Percentiles rank a stretch among this genome's conserved stretches.
phyloP scores from a whole-genome alignment of 2,888 invertebrate genomes.

The Idaea aversata region DNA sequence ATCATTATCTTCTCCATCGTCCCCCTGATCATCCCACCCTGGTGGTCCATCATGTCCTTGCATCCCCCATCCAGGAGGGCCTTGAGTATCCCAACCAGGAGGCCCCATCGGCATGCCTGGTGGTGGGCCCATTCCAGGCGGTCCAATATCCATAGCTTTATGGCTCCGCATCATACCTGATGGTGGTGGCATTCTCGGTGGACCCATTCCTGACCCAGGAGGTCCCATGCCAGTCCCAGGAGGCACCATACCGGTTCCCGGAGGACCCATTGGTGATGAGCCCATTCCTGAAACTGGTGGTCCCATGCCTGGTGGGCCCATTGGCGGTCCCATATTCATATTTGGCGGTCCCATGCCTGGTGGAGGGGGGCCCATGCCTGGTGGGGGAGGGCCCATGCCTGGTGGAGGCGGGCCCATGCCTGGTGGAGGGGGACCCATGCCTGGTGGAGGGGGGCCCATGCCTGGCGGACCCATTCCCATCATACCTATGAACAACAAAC shows the following conservation, averaged over 20 bases:
- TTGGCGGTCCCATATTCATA: slow-evolving; percentile 31
- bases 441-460: slow-evolving; percentile 36
- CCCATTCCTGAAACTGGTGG: slow-evolving; percentile 38
- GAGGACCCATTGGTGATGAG: slow-evolving; percentile 42
- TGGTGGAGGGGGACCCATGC: slow-evolving; percentile 38
- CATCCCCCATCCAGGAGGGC: slow-evolving; percentile 54
- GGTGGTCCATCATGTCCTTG: slow-evolving; percentile 50
- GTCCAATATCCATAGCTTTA: slow-evolving; percentile 68
- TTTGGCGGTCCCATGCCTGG: slow-evolving; percentile 47
- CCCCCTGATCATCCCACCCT: slow-evolving; percentile 71
- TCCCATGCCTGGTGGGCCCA: slow-evolving; percentile 45
- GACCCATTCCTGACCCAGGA: slow-evolving; percentile 53
- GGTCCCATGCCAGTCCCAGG: slow-evolving; percentile 41
- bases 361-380: slow-evolving; percentile 37
- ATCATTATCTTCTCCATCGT: slow-evolving; percentile 36
- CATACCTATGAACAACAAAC: neutral
- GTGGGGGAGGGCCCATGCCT: slow-evolving; percentile 33
- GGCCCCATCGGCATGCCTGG: slow-evolving; percentile 63
- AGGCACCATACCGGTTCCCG: slow-evolving; percentile 50
- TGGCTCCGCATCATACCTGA: slow-evolving; percentile 61
- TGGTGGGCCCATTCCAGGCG: slow-evolving; percentile 69
- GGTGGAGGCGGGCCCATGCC: slow-evolving; percentile 33
- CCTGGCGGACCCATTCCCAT: slow-evolving; percentile 25
- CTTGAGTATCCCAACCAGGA: slow-evolving; percentile 54
- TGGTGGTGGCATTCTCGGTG: slow-evolving; percentile 57